Conservation (phyloP, 1,140 invertebrate species). For the Ylistrum balloti region DNA sequence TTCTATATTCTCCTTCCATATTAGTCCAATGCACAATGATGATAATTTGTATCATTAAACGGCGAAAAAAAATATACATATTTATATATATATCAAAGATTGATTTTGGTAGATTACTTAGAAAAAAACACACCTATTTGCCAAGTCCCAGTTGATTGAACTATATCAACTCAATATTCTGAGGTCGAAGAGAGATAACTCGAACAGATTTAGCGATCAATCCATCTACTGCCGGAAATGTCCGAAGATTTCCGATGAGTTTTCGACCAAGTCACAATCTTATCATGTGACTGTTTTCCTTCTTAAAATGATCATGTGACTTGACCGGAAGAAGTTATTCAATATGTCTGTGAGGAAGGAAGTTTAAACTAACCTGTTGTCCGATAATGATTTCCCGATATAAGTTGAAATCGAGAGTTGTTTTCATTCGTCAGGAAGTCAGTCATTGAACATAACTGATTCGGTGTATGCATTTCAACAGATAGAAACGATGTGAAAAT, state of each 20-base stretch:
- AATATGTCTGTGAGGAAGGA: constrained; percentile 33
- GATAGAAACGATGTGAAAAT: constrained; percentile 39
- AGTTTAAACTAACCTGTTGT: constrained; percentile 31
- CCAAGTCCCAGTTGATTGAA: too few species aligned
- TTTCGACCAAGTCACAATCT: too few species aligned
- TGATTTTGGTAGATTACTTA: too few species aligned
- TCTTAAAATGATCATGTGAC: constrained; percentile 17
- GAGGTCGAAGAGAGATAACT: not conserved
- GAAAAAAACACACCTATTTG: too few species aligned
- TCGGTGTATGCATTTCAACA: not conserved
- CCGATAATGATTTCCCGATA: not conserved
- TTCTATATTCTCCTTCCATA: too few species aligned
- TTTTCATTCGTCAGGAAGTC: not conserved
- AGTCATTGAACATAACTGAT: not conserved
- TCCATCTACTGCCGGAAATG: not conserved
- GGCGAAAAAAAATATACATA: too few species aligned
- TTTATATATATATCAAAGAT: too few species aligned
- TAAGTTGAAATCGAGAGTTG: not conserved
- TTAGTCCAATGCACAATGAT: too few species aligned
- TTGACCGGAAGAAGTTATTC: constrained; percentile 8
- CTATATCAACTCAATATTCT: too few species aligned
- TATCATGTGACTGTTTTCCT: not conserved
- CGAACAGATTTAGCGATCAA: too few species aligned
- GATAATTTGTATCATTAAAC: too few species aligned
- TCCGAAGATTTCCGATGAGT: not conserved